Conservation (phyloP, 1,140 invertebrate genomes). For the Neodiprion virginianus region DNA sequence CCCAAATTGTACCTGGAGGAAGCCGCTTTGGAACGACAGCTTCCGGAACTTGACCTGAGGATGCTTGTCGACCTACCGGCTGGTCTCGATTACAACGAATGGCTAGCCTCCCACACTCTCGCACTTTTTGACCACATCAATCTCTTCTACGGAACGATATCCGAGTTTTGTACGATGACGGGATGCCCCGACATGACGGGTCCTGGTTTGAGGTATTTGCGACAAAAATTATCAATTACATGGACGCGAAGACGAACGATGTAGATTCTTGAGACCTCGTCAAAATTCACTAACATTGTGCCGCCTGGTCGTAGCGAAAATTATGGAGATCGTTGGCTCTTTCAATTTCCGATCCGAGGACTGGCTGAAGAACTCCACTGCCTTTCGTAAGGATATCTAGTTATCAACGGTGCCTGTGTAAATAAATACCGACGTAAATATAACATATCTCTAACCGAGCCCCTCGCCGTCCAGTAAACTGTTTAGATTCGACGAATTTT, state of each 20-base stretch:
- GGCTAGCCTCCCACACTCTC: conserved; percentile 97
- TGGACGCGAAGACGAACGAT: too few species aligned
- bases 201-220: conserved; percentile 82
- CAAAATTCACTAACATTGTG: too few species aligned
- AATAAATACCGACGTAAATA: too few species aligned
- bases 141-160: conserved; percentile 95
- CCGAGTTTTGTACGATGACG: conserved; percentile 95
- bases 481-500: background rate
- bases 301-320: too few species aligned
- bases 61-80: conserved; percentile 91
- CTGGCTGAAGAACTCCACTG: background rate
- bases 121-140: conserved; percentile 99
- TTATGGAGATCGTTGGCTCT: background rate
- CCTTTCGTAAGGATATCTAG: background rate
- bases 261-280: too few species aligned
- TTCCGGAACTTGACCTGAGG: conserved; percentile 91
- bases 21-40: conserved; percentile 88
- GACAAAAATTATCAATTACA: conserved; percentile 35
- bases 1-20: conserved; percentile 96
- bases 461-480: background rate
- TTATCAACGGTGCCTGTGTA: too few species aligned
- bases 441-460: too few species aligned
- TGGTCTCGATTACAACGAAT: conserved; percentile 96
- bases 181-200: conserved; percentile 95
- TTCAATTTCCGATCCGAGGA: background rate